phyloP scores from a whole-genome alignment of 2,113 vertebrate genomes.

The Oophaga pumilio region DNA sequence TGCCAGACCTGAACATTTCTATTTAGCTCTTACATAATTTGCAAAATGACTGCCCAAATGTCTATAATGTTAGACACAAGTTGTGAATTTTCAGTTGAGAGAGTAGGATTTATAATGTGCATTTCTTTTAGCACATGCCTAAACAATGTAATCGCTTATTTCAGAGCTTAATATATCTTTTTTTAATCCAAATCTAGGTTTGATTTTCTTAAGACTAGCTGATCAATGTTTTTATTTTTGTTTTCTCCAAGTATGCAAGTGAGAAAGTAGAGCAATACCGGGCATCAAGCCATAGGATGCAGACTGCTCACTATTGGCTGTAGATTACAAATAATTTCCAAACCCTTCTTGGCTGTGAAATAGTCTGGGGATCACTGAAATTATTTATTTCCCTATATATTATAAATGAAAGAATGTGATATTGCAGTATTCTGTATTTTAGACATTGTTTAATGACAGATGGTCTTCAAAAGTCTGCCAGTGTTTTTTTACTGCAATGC shows the following conservation, averaged over 20 bases:
- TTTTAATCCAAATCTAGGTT: neutral
- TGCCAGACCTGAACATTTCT: too few species aligned
- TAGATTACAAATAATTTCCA: conserved; percentile 41
- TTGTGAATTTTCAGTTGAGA: neutral
- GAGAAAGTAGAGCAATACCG: neutral
- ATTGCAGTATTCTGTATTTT: conserved; percentile 15
- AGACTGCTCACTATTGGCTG: conserved; percentile 29
- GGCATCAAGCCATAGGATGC: conserved; percentile 17
- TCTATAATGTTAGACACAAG: too few species aligned
- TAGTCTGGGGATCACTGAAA: conserved; percentile 24
- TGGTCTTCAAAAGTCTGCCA: conserved; percentile 7
- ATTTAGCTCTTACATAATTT: too few species aligned
- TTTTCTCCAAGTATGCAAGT: neutral
- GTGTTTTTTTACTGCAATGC: neutral
- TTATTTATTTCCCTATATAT: conserved; percentile 41
- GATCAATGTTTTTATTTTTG: neutral
- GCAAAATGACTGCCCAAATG: too few species aligned
- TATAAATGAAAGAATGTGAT: conserved; percentile 35
- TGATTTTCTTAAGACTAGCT: too few species aligned
- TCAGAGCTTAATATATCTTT: too few species aligned
- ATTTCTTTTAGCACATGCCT: neutral
- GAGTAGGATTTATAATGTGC: neutral
- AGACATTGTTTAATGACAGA: conserved; percentile 34
- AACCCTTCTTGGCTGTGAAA: conserved; percentile 43
- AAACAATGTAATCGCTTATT: too few species aligned